Percentiles rank a stretch among this genome's conserved stretches.
These are phyloP conservation scores for Xiphophorus hellerii DNA, from an alignment of 2,113 vertebrate genomes.

Conservation along the genomic window DNA sequence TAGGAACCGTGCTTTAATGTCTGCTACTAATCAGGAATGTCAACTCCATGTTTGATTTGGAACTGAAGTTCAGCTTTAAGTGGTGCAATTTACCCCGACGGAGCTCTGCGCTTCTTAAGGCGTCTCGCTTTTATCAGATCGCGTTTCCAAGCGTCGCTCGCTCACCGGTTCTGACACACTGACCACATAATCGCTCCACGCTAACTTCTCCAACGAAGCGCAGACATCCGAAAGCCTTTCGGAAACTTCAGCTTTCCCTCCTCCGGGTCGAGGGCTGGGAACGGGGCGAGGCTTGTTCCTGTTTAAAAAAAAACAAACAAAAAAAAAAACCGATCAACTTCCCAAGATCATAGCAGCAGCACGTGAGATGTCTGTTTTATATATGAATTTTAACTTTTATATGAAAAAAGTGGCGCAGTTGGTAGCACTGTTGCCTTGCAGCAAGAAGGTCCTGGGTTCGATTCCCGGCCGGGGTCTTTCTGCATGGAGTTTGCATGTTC, in stretches of 20 bases:
- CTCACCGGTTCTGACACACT: conserved; percentile 20
- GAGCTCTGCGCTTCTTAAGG: background rate
- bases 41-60: background rate
- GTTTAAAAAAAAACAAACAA: conserved; percentile 8
- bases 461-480: too few species aligned
- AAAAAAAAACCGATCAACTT: conserved; percentile 16
- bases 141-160: background rate
- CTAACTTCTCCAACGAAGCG: conserved; percentile 26
- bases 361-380: conserved; percentile 31
- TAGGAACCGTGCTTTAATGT: background rate
- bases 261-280: background rate
- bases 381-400: conserved; percentile 36
- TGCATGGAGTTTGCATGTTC: too few species aligned
- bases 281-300: background rate
- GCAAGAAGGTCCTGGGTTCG: too few species aligned
- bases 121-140: background rate
- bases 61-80: background rate
- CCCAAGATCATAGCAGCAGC: conserved; percentile 30
- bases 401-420: background rate
- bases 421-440: too few species aligned
- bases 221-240: conserved; percentile 6
- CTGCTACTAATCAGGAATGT: background rate
- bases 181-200: conserved; percentile 39
- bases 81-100: background rate
- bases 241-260: conserved; percentile 5